Evolutionary conservation across 2,797 vertebrate species (phyloP).

Genomic region (Acipenser transmontanus): DNA sequence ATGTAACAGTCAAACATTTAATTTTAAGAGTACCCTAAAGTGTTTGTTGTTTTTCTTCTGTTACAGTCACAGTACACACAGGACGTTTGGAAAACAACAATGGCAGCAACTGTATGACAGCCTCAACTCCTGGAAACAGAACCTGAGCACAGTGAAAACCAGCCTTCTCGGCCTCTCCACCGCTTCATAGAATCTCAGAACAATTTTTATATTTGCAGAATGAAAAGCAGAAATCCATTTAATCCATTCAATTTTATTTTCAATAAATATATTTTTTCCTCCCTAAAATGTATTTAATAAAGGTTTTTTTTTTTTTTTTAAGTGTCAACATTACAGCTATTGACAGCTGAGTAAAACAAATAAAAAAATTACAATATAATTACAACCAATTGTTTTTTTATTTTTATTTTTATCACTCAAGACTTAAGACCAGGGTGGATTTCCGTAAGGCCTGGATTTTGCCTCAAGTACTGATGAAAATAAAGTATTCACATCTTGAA

Average conservation of each 20-base stretch:
- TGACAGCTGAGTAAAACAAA: no score
- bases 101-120: constrained; percentile 95
- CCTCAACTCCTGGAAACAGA: constrained; percentile 92
- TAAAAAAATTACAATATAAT: no score
- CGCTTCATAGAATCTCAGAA: constrained; percentile 55
- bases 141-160: constrained; percentile 89
- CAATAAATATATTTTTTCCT: constrained; percentile 27
- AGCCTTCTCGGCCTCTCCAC: constrained; percentile 93
- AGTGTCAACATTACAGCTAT: no score
- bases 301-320: no score
- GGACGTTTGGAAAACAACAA: constrained; percentile 97
- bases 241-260: constrained; percentile 13
- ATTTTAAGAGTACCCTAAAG: not conserved
- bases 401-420: no score
- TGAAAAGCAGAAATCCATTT: constrained; percentile 34
- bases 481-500: no score
- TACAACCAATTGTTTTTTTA: no score
- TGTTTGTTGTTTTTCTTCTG: constrained; percentile 21
- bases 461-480: no score
- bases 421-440: no score
- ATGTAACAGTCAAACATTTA: not conserved
- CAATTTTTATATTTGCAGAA: constrained; percentile 58
- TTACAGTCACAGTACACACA: constrained; percentile 92
- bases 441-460: no score
- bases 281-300: not conserved